phyloP scores from a whole-genome alignment of 2,888 invertebrate genomes.

The Macroteleia sp. region DNA sequence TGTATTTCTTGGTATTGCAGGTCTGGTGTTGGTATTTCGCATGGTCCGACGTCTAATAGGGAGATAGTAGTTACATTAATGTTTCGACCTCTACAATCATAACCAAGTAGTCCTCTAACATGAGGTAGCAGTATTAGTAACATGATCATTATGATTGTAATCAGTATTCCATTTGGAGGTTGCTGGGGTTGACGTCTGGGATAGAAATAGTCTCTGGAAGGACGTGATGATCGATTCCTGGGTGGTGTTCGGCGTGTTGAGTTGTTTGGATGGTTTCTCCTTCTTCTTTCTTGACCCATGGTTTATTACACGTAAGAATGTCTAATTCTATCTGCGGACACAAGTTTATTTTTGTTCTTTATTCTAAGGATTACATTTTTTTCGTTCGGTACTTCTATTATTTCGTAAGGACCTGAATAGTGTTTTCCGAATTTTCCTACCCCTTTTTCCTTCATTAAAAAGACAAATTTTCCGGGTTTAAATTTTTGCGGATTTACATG shows the following conservation, averaged over 20 bases:
- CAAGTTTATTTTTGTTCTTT: not conserved
- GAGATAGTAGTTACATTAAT: conserved; percentile 46
- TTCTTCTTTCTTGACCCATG: no score
- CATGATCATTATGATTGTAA: no score
- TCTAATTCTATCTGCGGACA: not conserved
- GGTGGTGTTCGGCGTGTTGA: no score
- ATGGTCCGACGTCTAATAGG: conserved; percentile 17
- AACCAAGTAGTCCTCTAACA: not conserved
- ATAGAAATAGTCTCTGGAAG: no score
- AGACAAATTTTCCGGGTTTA: not conserved
- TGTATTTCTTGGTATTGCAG: not conserved
- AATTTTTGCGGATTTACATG: conserved; percentile 8
- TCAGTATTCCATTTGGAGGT: no score
- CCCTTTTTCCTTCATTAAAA: not conserved
- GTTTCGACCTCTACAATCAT: conserved; percentile 13
- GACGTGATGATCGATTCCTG: no score
- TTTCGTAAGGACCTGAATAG: not conserved
- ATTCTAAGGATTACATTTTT: not conserved
- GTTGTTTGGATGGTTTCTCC: not conserved
- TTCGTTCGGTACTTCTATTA: conserved; percentile 21
- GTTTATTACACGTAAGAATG: no score
- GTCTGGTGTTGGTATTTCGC: conserved; percentile 5
- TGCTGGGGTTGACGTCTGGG: no score
- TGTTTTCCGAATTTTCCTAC: not conserved
- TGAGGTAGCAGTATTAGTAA: not conserved